phyloP scores from a whole-genome alignment of 2,113 vertebrate species.

The Rhineura floridana region DNA sequence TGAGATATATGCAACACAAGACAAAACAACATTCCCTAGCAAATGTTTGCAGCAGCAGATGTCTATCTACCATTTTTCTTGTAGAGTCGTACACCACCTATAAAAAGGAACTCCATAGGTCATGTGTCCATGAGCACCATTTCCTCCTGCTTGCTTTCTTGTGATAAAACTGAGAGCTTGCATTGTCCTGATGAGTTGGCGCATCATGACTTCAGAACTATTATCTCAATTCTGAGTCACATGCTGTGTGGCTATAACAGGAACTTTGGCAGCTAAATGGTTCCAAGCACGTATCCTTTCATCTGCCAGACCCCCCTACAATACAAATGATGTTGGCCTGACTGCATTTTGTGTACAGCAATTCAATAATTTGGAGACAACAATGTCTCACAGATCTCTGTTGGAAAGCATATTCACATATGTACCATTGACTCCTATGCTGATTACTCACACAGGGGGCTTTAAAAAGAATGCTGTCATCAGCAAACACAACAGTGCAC shows the following conservation, averaged over 20 bases:
- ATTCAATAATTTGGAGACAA: conserved; percentile 75
- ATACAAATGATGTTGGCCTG: conserved; percentile 64
- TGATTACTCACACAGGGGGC: conserved; percentile 71
- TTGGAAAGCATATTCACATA: conserved; percentile 73
- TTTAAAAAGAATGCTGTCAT: conserved; percentile 73
- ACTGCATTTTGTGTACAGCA: conserved; percentile 70
- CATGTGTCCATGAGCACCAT: neutral
- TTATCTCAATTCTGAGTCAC: conserved; percentile 23
- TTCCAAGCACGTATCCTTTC: conserved; percentile 57
- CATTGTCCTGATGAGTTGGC: neutral
- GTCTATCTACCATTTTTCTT: neutral
- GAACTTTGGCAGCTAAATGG: conserved; percentile 48
- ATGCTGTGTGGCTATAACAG: conserved; percentile 14
- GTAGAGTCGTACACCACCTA: neutral
- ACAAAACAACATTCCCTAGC: neutral
- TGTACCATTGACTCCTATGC: conserved; percentile 71
- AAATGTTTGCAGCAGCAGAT: neutral
- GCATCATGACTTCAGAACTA: conserved; percentile 2
- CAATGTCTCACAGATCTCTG: conserved; percentile 71
- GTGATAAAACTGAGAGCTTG: conserved; percentile 10
- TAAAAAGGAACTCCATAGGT: neutral
- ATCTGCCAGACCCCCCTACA: conserved; percentile 52
- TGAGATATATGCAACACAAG: neutral
- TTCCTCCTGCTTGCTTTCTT: conserved; percentile 18
- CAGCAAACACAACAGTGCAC: conserved; percentile 61